phyloP scores from a whole-genome alignment of 1,140 invertebrate species.

The Drosophila ohnishii region DNA sequence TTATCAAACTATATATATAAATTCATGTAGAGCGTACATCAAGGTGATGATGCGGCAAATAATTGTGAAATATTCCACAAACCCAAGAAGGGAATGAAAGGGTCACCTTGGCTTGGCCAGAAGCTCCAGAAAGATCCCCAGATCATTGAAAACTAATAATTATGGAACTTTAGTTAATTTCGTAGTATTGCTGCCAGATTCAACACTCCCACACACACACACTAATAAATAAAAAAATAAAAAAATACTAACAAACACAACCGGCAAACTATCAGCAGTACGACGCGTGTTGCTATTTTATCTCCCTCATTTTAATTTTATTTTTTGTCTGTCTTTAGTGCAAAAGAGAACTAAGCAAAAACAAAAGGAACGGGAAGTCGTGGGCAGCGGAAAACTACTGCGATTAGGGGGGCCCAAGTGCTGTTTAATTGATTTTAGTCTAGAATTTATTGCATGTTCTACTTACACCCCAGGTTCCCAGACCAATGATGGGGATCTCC shows the following conservation, averaged over 20 bases:
- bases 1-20: conserved; percentile 17
- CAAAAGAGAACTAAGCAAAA: conserved; percentile 12
- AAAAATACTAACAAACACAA: conserved; percentile 10
- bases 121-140: background rate
- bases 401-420: conserved; percentile 9
- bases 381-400: conserved; percentile 54
- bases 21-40: no score
- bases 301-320: background rate
- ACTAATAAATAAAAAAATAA: background rate
- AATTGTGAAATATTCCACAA: conserved; percentile 36
- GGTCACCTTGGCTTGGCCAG: conserved; percentile 69
- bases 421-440: background rate
- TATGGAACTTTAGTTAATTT: conserved; percentile 13
- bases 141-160: background rate
- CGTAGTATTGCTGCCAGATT: background rate
- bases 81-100: conserved; percentile 13
- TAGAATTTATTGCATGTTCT: conserved; percentile 25
- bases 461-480: conserved; percentile 92
- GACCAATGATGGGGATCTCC: conserved; percentile 87
- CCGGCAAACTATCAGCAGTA: conserved; percentile 43
- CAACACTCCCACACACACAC: conserved; percentile 12
- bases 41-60: conserved; percentile 20
- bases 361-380: conserved; percentile 29
- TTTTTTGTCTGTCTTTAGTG: background rate
- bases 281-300: conserved; percentile 30